These are phyloP conservation scores for Cataglyphis altisquamis DNA, from an alignment of 2,888 invertebrate species.

Conservation along the genomic window DNA sequence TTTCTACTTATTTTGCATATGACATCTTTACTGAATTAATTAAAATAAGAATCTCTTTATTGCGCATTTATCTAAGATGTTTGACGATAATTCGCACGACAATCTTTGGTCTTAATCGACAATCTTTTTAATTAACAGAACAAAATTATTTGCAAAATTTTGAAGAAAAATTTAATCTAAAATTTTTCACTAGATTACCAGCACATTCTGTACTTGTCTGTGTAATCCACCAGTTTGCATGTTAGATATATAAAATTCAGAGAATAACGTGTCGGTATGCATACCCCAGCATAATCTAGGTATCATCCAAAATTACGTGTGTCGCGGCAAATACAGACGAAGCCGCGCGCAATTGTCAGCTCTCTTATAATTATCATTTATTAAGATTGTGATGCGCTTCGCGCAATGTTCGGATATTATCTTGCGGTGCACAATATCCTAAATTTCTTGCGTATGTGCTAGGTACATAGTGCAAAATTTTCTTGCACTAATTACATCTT, in stretches of 20 bases:
- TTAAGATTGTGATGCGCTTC: slow-evolving; percentile 4
- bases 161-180: slow-evolving; percentile 19
- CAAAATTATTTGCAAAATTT: neutral
- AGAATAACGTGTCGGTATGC: slow-evolving; percentile 8
- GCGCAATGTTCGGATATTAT: slow-evolving; percentile 16
- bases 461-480: slow-evolving; percentile 4
- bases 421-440: neutral
- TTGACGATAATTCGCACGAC: slow-evolving; percentile 20
- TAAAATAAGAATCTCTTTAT: neutral
- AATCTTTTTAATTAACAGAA: neutral
- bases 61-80: neutral
- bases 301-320: slow-evolving; percentile 22
- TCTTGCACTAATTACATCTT: slow-evolving; percentile 22
- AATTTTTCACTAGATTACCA: slow-evolving; percentile 21
- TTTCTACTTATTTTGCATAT: neutral
- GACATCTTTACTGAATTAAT: slow-evolving; percentile 20
- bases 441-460: neutral
- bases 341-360: slow-evolving; percentile 27
- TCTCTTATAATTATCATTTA: slow-evolving; percentile 38
- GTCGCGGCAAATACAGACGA: neutral
- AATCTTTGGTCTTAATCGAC: neutral
- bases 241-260: slow-evolving; percentile 36
- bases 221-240: slow-evolving; percentile 18
- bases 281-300: slow-evolving; percentile 13
- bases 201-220: slow-evolving; percentile 41